Conservation (phyloP, 2,888 invertebrate genomes). For the Torymus auratus region DNA sequence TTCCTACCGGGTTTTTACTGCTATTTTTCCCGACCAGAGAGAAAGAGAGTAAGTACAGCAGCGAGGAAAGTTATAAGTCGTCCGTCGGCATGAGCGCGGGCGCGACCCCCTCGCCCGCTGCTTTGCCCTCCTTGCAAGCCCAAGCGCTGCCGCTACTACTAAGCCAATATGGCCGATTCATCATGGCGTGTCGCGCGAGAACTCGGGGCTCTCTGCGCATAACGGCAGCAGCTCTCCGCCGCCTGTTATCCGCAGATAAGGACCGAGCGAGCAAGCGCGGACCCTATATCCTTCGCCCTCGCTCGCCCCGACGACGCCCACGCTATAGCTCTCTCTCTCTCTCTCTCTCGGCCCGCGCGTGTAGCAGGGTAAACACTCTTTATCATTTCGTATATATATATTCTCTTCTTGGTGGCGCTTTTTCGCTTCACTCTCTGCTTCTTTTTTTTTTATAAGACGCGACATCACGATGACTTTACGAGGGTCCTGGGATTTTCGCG, state of each 20-base stretch:
- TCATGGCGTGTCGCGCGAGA: conserved; percentile 68
- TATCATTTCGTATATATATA: too few relatives aligned
- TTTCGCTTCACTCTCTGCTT: too few relatives aligned
- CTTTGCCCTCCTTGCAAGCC: conserved; percentile 58
- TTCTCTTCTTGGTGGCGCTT: too few relatives aligned
- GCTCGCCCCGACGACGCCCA: background rate
- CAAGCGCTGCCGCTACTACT: conserved; percentile 50
- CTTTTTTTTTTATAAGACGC: too few relatives aligned
- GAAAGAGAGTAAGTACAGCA: too few relatives aligned
- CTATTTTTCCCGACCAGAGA: too few relatives aligned
- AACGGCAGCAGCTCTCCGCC: conserved; percentile 24
- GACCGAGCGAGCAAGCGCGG: conserved; percentile 61
- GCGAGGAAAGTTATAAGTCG: too few relatives aligned
- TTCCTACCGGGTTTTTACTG: too few relatives aligned
- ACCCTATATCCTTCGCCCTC: conserved; percentile 69
- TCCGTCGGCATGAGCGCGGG: background rate
- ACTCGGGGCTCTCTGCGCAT: too few relatives aligned
- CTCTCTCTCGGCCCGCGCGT: background rate
- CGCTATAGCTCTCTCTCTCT: background rate
- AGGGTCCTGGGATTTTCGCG: too few relatives aligned
- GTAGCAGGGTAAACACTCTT: too few relatives aligned
- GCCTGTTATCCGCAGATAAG: conserved; percentile 74
- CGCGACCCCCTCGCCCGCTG: conserved; percentile 6
- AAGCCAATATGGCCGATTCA: conserved; percentile 74
- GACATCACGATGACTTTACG: too few relatives aligned